Conservation (phyloP, 2,797 vertebrate species). For the Alectoris magna region DNA sequence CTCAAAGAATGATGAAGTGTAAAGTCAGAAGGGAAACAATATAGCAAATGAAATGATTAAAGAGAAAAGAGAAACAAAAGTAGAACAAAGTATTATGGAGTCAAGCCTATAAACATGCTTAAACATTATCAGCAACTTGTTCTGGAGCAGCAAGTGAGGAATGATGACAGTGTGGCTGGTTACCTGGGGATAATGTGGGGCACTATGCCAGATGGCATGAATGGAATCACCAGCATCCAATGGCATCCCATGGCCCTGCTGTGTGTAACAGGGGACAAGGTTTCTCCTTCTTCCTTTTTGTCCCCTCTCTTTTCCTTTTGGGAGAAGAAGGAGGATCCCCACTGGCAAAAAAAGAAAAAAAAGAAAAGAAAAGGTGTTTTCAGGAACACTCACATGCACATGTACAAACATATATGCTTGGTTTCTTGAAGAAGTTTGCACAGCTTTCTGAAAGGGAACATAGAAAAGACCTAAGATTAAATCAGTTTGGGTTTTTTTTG, state of each 20-base stretch:
- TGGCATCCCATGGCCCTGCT: not conserved
- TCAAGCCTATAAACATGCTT: not conserved
- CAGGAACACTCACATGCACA: fast-evolving
- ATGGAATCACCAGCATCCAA: not conserved
- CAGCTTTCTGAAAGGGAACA: not conserved
- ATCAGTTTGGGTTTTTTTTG: fast-evolving
- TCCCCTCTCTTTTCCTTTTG: fast-evolving
- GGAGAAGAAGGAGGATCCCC: fast-evolving
- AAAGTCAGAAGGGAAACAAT: not conserved
- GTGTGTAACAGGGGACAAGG: not conserved
- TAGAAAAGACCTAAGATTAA: not conserved
- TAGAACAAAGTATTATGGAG: not conserved
- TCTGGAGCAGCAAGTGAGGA: not conserved
- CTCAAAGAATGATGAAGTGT: not conserved
- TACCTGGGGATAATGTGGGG: not conserved
- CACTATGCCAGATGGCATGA: not conserved
- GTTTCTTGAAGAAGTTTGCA: not conserved
- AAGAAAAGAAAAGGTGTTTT: not conserved
- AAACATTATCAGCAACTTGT: not conserved
- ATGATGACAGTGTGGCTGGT: not conserved
- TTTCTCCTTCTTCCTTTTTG: not conserved
- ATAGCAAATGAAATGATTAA: not conserved
- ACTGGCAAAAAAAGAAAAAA: not conserved
- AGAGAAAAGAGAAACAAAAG: not conserved
- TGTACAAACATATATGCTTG: fast-evolving